Evolutionary conservation across 2,888 invertebrate genomes (phyloP).

Genomic region (Ligdia adustata): DNA sequence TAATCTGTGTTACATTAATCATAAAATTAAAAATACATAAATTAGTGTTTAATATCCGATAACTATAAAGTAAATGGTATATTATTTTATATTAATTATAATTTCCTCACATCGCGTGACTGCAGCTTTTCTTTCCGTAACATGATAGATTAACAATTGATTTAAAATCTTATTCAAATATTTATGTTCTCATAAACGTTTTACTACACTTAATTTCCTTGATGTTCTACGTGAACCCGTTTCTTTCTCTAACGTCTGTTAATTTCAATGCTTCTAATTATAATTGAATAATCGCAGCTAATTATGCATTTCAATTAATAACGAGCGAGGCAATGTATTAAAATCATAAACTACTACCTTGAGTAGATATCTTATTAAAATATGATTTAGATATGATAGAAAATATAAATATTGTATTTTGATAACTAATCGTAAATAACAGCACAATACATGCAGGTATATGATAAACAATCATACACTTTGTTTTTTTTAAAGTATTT

Average conservation of each 20-base stretch:
- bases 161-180: slow-evolving; percentile 14
- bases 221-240: slow-evolving; percentile 1
- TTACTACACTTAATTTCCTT: slow-evolving; percentile 9
- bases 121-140: slow-evolving; percentile 24
- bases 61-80: slow-evolving; percentile 1
- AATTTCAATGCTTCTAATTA: not conserved
- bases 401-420: too few species aligned
- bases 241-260: slow-evolving; percentile 9
- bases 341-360: too few species aligned
- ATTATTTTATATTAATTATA: slow-evolving; percentile 38
- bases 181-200: slow-evolving; percentile 4
- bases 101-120: slow-evolving; percentile 44
- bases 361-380: too few species aligned
- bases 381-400: too few species aligned
- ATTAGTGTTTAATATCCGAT: slow-evolving; percentile 27
- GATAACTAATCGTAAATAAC: too few species aligned
- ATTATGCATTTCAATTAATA: slow-evolving; percentile 4
- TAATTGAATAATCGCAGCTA: slow-evolving; percentile 4
- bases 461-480: too few species aligned
- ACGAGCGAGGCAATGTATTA: not conserved
- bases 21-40: slow-evolving; percentile 2
- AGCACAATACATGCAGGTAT: too few species aligned
- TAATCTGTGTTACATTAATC: not conserved
- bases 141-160: slow-evolving; percentile 27
- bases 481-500: too few species aligned